Base-by-base conservation (phyloP, 2,113 vertebrate genomes). In the Malurus alboscapulatus region DNA sequence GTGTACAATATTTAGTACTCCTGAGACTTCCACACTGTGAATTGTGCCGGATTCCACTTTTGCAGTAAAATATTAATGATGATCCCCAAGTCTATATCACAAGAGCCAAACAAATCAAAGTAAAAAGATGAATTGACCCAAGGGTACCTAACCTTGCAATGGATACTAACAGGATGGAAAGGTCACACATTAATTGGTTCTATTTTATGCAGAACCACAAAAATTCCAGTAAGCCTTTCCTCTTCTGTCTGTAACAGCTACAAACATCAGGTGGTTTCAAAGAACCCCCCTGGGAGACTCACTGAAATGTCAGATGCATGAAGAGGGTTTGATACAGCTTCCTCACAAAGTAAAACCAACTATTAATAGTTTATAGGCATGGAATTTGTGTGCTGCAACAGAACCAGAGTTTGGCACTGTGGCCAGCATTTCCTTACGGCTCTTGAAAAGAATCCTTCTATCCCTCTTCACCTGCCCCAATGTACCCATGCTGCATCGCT, bases 221-320 rank as follows among this genome's bases (percentile, higher is more conserved):
- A 85, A 93, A 88, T 92, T 90, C 91, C 91, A 80, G 86, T 75
- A 94, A 97, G 90, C 54, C n/a, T 74, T 62, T 75, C 76, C 73
- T 95, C 38, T 90, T 74, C 72, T 63, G 44, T 61, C 86, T 87
- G 34, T 50, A 90, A 92, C 15, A 2, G 58, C 92, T 91, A 48
- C 42, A 75, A 94, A 89, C 58, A 91, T 86, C 94, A 97, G 84
- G 65, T 84, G 84, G 85, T 92, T 95, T 72, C 92, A 91, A 36
- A 92, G 73, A 93, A 82, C 13, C 32, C 75, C 26, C 92, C 32
- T 36, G 77, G 20, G 85, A 88, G 78, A 91, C 44, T 32, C 78
- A 90, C 66, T 62, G 79, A 88, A 88, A 91, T 36, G 59, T 81
- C 92, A 95, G 90, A 69, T 59, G 47, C 67, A 82, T 83, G 82